A percentile compares a stretch with the other conserved stretches of the same genome.
Evolutionary conservation across 2,888 invertebrate genomes (phyloP).

Genomic region (Caenorhabditis parvicauda): DNA sequence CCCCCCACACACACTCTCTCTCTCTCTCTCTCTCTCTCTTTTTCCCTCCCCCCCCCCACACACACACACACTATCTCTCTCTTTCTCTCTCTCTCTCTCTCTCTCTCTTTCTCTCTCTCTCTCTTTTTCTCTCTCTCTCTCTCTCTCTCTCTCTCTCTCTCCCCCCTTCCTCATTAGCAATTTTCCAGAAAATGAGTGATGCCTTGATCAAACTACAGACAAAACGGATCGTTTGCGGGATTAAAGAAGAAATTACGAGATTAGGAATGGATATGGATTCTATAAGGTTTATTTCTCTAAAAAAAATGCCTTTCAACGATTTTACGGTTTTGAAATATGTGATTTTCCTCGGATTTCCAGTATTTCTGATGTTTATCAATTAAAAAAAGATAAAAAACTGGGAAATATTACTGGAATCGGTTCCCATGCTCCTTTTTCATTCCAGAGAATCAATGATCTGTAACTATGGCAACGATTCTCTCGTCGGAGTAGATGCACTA

Average conservation of each 20-base stretch:
- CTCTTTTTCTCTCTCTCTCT: not conserved
- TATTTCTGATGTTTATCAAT: not conserved
- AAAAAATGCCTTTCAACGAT: no score
- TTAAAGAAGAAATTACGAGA: not conserved
- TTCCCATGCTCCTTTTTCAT: no score
- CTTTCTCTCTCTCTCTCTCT: not conserved
- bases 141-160: not conserved
- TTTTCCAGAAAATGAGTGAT: not conserved
- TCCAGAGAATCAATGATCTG: no score
- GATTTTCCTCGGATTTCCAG: no score
- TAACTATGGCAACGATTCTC: no score
- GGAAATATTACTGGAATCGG: no score
- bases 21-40: not conserved
- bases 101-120: not conserved
- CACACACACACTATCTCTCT: not conserved
- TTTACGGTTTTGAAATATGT: not conserved
- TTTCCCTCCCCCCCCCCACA: slow-evolving; percentile 3
- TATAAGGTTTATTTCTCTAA: no score
- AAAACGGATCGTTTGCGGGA: not conserved
- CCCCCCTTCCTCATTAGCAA: not conserved
- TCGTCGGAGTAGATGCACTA: no score
- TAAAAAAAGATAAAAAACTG: not conserved
- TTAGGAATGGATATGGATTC: not conserved
- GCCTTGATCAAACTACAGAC: not conserved
- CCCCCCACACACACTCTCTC: not conserved